These are phyloP conservation scores for Hycleus phaleratus DNA, from an alignment of 1,140 invertebrate genomes.

Conservation along the genomic window DNA sequence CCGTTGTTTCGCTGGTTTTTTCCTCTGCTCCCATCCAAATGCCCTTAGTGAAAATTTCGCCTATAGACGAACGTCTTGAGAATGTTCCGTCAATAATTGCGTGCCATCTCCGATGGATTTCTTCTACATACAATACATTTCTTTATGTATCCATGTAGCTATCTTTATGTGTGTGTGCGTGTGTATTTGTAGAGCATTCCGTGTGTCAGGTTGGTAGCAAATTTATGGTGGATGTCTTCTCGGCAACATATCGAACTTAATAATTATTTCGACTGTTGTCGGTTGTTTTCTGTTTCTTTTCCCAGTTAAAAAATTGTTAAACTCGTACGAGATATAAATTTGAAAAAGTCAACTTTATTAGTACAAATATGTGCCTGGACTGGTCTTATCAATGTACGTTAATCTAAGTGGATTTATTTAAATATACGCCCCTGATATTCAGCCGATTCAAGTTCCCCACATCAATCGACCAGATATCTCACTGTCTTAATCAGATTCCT, in stretches of 20 bases:
- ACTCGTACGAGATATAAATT: too few relatives aligned
- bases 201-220: constrained; percentile 22
- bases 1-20: too few relatives aligned
- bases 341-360: constrained; percentile 8
- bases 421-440: neutral
- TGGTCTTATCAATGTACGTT: constrained; percentile 16
- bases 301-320: too few relatives aligned
- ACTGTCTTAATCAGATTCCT: constrained; percentile 23
- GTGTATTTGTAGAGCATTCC: constrained; percentile 20
- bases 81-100: constrained; percentile 19
- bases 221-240: constrained; percentile 23
- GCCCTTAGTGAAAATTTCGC: too few relatives aligned
- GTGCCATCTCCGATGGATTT: constrained; percentile 17
- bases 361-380: constrained; percentile 20
- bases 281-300: too few relatives aligned
- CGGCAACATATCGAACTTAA: neutral
- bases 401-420: constrained; percentile 25
- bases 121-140: neutral
- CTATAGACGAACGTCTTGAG: too few relatives aligned
- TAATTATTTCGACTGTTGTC: too few relatives aligned
- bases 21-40: too few relatives aligned
- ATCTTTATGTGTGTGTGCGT: too few relatives aligned
- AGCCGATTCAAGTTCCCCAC: constrained; percentile 4
- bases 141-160: too few relatives aligned
- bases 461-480: constrained; percentile 19